Evolutionary conservation across 2,113 vertebrate genomes (phyloP).

Genomic region (Coreoperca whiteheadi): DNA sequence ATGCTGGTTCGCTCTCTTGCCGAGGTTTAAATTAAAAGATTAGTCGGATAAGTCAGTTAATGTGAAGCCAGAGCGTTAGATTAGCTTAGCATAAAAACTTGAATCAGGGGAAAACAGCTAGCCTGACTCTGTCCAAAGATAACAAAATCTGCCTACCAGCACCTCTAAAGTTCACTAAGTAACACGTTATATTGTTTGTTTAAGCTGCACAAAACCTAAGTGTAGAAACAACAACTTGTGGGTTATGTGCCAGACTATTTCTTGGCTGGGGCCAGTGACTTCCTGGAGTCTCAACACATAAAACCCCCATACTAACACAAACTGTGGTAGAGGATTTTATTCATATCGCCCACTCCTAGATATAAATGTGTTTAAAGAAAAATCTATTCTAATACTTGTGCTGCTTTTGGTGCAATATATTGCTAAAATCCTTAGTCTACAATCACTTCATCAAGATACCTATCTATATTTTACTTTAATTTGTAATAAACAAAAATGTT

Average conservation of each 20-base stretch:
- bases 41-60: not conserved
- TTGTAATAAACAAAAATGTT: slow-evolving; percentile 66
- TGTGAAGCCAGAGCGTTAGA: not conserved
- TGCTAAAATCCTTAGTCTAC: not conserved
- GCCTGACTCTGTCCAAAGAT: not conserved
- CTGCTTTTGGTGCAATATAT: slow-evolving; percentile 38
- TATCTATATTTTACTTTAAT: slow-evolving; percentile 45
- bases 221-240: too few relatives aligned
- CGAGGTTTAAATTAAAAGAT: not conserved
- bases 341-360: not conserved
- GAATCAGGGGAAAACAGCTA: not conserved
- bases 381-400: not conserved
- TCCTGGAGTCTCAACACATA: too few relatives aligned
- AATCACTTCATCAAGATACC: not conserved
- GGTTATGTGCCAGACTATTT: too few relatives aligned
- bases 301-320: not conserved
- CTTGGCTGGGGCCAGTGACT: too few relatives aligned
- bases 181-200: not conserved
- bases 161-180: not conserved
- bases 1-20: not conserved
- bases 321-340: not conserved
- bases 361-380: not conserved
- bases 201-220: too few relatives aligned
- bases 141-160: not conserved
- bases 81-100: not conserved